A percentile compares a stretch with the other conserved stretches of the same genome.
These are phyloP conservation scores for Diploptera punctata DNA, from an alignment of 2,888 invertebrate genomes.

Conservation along the genomic window DNA sequence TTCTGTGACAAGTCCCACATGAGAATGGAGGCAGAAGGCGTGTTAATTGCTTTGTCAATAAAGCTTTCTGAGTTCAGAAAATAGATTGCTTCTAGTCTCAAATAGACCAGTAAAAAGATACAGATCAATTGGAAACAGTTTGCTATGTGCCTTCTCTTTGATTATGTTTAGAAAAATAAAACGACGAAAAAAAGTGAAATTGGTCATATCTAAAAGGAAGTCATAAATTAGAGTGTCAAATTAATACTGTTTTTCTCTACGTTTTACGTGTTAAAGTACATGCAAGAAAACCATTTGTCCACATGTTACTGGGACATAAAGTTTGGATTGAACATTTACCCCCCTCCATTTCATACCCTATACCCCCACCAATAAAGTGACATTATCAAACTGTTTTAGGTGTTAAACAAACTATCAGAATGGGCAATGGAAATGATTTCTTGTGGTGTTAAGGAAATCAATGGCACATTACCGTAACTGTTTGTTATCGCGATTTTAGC, in stretches of 20 bases:
- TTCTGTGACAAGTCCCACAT: constrained; percentile 2
- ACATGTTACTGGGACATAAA: constrained; percentile 5
- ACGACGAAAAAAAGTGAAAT: constrained; percentile 4
- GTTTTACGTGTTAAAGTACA: constrained; percentile 15
- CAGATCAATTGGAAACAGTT: constrained; percentile 24
- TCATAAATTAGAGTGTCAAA: constrained; percentile 27
- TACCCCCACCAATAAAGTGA: constrained; percentile 2
- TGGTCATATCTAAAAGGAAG: constrained; percentile 25
- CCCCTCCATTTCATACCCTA: background rate
- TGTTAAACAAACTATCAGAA: constrained; percentile 15
- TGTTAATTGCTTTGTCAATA: constrained; percentile 26
- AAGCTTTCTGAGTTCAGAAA: constrained; percentile 12
- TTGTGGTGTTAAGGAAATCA: background rate
- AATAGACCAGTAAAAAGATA: constrained; percentile 17
- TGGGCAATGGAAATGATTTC: constrained; percentile 5
- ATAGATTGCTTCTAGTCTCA: constrained; percentile 18
- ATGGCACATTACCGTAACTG: background rate
- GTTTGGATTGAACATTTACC: constrained; percentile 8
- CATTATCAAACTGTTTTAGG: constrained; percentile 10
- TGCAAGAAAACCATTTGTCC: constrained; percentile 26
- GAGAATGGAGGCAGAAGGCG: constrained; percentile 1
- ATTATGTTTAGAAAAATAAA: constrained; percentile 20
- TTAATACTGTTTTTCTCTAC: constrained; percentile 20
- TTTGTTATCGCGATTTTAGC: too few relatives aligned
- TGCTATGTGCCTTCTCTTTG: constrained; percentile 22